Evolutionary conservation across 2,888 invertebrate species (phyloP), one percentile per base, ranked within the genome.

Genomic region (Drosophila anomelani): DNA sequence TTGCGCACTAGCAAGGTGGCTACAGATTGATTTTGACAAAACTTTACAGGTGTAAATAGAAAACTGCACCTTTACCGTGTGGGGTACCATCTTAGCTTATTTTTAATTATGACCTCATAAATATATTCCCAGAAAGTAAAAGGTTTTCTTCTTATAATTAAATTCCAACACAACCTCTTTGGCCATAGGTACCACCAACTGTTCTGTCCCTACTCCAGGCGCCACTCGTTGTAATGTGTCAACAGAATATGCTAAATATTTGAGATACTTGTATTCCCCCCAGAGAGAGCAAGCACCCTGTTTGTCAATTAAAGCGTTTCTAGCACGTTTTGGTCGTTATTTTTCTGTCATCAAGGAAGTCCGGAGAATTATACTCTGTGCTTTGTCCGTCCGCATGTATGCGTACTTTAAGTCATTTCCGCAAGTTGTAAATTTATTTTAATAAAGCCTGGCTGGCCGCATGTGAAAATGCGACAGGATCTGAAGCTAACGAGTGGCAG

Each of bases 261-360:
- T 72, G n/a, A 7, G 26, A 38, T 29, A 43, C n/a, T n/a, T n/a
- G n/a, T n/a, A n/a, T n/a, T n/a, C n/a, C n/a, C 67, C 41, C 54
- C 20, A 20, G 20, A 36, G n/a, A n/a, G 51, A 49, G 46, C 32
- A 26, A 29, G 49, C 73, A 81, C 57, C 77, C 74, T 80, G 72
- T 82, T 53, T 75, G 71, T 76, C 70, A 76, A 79, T 88, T 88
- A 82, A 75, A 75, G 86, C 76, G 74, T 66, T 55, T 43, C 29
- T 51, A 51, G 63, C 88, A 84, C 88, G 90, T 85, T 80, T 64
- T 46, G 29, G 55, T 75, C 75, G 69, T 84, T 79, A 76, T 73
- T 67, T 71, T 85, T 56, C 49, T 20, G 61, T 62, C 70, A 66
- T 61, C 74, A 60, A 69, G 77, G 67, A 66, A 78, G 57, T 62